Evolutionary conservation across 1,140 invertebrate species (phyloP).

Genomic region (Drosophila lacteicornis): DNA sequence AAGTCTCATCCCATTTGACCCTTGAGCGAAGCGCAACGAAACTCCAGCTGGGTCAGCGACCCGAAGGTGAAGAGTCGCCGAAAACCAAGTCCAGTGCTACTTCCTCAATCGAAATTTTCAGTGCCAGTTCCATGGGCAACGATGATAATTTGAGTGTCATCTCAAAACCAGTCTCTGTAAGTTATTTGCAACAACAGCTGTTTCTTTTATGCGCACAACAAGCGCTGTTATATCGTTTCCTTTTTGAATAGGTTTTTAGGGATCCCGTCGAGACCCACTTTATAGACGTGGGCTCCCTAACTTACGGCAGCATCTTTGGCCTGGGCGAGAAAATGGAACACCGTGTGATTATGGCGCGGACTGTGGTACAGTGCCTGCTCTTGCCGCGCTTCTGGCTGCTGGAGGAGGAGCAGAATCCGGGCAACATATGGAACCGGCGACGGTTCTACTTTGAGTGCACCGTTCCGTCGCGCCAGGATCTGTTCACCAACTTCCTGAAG

Average conservation of each 20-base stretch:
- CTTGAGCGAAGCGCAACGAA: neutral
- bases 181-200: neutral
- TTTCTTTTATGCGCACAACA: too few relatives aligned
- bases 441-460: constrained; percentile 86
- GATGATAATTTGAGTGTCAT: neutral
- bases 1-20: neutral
- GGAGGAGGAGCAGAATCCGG: constrained; percentile 86
- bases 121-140: neutral
- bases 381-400: constrained; percentile 87
- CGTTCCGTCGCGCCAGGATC: constrained; percentile 85
- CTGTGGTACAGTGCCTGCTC: constrained; percentile 86
- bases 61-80: neutral
- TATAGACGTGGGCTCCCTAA: constrained; percentile 75
- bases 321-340: constrained; percentile 86
- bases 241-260: neutral
- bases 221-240: too few relatives aligned
- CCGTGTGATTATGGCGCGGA: constrained; percentile 86
- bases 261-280: constrained; percentile 56
- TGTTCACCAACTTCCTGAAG: constrained; percentile 85
- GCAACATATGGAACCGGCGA: constrained; percentile 87
- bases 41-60: constrained; percentile 1
- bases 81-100: neutral
- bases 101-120: neutral
- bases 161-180: neutral
- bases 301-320: constrained; percentile 74